Evolutionary conservation across 2,797 vertebrate species (phyloP), one percentile per base, ranked within the genome.

Genomic region (Eutrigla gurnardus): DNA sequence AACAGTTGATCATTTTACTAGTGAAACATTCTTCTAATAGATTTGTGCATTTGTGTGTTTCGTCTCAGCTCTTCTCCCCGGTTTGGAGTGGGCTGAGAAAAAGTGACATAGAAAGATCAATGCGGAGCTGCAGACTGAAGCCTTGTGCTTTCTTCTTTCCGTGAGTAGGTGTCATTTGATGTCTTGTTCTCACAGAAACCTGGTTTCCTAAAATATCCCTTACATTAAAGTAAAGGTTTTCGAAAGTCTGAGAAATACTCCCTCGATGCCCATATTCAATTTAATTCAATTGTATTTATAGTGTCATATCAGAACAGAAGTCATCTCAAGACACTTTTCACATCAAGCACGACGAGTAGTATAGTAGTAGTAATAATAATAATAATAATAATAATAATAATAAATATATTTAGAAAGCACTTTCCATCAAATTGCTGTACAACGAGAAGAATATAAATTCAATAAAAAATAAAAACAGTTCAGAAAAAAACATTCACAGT

Each of bases 191-290:
- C 15, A 70, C 43, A 11, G 17, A 54, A 43, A 45, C 1, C 10
- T 36, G n/a, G 35, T 39, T 55, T 32, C 58, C 8, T n/a, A 39
- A 75, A 62, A 70, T 60, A 47, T 14, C 32, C 10, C 5, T n/a
- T 47, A 65, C 33, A 55, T 36, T 0, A 35, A 52, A 45, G 11
- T 0, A 47, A 0, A 4, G 3, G 1, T 15, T 18, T 52, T 40
- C 3, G 14, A 17, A 47, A 42, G 43, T 47, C 36, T 17, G 17
- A 46, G 12, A 2, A 37, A 55, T 14, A 61, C 13, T 8, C 14
- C 7, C 6, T 25, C 12, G 5, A 17, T 10, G 25, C 4, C 40
- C 8, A 36, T 4, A 12, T n/a, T 25, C 25, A 1, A 25, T 25
- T 25, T 25, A 25, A 25, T 25, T 25, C 25, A 25, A 25, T 25